A percentile compares a stretch with the other conserved stretches of the same genome.
These are phyloP conservation scores for Nothocercus julius DNA, from an alignment of 2,113 vertebrate species.

Conservation along the genomic window DNA sequence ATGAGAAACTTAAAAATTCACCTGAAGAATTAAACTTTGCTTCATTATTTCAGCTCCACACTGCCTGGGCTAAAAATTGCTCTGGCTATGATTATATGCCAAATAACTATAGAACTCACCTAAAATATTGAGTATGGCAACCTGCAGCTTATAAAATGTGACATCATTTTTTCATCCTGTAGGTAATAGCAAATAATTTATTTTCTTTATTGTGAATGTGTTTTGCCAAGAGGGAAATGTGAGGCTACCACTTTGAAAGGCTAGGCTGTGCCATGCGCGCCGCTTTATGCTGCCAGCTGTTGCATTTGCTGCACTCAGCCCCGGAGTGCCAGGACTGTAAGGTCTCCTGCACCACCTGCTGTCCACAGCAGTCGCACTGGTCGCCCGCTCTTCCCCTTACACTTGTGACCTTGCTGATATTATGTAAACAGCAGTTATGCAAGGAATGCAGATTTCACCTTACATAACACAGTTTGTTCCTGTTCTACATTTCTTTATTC, in stretches of 20 bases:
- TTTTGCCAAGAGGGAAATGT: not conserved
- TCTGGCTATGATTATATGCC: not conserved
- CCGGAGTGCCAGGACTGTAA: not conserved
- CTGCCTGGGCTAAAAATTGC: not conserved
- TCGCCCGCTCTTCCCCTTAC: not conserved
- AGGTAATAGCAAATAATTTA: not conserved
- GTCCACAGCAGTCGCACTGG: not conserved
- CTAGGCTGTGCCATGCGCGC: too few species aligned
- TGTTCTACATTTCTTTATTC: not conserved
- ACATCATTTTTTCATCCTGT: not conserved
- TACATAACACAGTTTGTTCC: not conserved
- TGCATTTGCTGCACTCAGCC: not conserved
- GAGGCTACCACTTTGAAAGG: accelerated
- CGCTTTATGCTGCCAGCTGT: not conserved
- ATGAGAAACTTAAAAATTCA: not conserved
- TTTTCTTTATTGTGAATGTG: accelerated
- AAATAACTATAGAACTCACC: not conserved
- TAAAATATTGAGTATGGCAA: not conserved
- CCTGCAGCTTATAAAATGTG: not conserved
- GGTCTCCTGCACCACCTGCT: not conserved
- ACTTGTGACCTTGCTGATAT: not conserved
- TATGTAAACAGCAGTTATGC: slow-evolving; percentile 36
- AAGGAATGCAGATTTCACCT: slow-evolving; percentile 50
- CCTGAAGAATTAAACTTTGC: not conserved
- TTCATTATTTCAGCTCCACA: not conserved